Evolutionary conservation across 2,113 vertebrate genomes (phyloP).

Genomic region (Gyps fulvus): DNA sequence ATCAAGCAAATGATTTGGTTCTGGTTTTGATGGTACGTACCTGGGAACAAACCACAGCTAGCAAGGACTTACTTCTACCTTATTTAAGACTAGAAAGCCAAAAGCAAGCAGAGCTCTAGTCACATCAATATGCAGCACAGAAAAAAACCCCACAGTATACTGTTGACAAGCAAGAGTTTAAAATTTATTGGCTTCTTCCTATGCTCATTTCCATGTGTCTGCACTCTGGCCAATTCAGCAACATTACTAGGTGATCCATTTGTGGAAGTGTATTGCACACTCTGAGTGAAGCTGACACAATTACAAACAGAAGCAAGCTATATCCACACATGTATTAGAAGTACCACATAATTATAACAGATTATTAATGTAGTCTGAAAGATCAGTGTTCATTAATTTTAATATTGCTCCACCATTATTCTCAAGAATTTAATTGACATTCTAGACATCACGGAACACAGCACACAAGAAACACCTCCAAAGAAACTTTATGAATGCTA

Average conservation of each 20-base stretch:
- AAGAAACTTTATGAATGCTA: slow-evolving; percentile 43
- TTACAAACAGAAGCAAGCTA: neutral
- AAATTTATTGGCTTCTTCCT: neutral
- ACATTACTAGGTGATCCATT: neutral
- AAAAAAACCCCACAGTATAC: neutral
- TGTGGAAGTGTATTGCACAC: neutral
- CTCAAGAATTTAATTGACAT: slow-evolving; percentile 15
- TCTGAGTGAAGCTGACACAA: neutral
- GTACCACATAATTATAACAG: neutral
- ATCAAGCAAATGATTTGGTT: neutral
- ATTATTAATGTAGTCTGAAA: neutral
- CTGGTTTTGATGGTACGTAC: neutral
- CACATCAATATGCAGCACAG: neutral
- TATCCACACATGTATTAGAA: neutral
- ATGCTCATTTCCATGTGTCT: neutral
- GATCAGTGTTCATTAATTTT: neutral
- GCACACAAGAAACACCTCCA: slow-evolving; percentile 24
- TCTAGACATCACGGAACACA: neutral
- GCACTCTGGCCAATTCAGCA: neutral
- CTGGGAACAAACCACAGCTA: neutral
- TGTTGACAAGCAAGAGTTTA: neutral
- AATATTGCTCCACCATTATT: neutral
- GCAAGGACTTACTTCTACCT: neutral
- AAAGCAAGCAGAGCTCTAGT: neutral
- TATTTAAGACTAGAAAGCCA: neutral